Percentiles rank a stretch among this genome's conserved stretches.
phyloP scores from a whole-genome alignment of 2,113 vertebrate genomes.

The Grantiella picta region DNA sequence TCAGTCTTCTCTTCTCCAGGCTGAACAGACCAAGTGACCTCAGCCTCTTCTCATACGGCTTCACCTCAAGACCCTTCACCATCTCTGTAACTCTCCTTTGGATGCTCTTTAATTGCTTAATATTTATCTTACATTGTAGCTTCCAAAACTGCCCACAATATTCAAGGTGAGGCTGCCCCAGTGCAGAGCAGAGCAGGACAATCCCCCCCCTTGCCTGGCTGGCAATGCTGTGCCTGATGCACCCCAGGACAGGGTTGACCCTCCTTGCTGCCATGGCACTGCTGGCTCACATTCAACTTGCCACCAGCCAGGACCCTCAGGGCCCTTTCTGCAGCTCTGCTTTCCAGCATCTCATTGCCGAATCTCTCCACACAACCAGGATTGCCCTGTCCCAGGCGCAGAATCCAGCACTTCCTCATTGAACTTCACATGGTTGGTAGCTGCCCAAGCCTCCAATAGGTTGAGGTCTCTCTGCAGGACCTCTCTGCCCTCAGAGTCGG shows the following conservation, averaged over 20 bases:
- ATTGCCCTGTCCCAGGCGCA: neutral
- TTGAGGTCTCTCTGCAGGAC: neutral
- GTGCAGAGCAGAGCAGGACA: fast-evolving
- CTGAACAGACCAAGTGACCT: neutral
- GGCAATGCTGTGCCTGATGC: neutral
- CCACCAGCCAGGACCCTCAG: fast-evolving
- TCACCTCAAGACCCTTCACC: neutral
- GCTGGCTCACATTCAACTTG: fast-evolving
- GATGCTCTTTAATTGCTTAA: neutral
- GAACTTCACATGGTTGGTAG: neutral
- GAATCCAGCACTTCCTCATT: fast-evolving
- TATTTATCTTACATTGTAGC: too few relatives aligned
- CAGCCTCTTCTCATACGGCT: neutral
- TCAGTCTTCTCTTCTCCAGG: neutral
- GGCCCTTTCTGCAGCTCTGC: fast-evolving
- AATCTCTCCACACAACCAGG: too few relatives aligned
- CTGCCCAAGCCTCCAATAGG: neutral
- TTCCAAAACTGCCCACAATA: fast-evolving
- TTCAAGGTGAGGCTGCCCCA: fast-evolving
- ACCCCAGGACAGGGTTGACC: fast-evolving
- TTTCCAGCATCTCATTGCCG: neutral
- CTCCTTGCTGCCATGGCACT: neutral
- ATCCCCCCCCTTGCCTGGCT: fast-evolving
- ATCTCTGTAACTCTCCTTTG: neutral
- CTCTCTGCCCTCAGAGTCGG: neutral